Conservation (phyloP, 2,113 vertebrate species). For the Candoia aspera region DNA sequence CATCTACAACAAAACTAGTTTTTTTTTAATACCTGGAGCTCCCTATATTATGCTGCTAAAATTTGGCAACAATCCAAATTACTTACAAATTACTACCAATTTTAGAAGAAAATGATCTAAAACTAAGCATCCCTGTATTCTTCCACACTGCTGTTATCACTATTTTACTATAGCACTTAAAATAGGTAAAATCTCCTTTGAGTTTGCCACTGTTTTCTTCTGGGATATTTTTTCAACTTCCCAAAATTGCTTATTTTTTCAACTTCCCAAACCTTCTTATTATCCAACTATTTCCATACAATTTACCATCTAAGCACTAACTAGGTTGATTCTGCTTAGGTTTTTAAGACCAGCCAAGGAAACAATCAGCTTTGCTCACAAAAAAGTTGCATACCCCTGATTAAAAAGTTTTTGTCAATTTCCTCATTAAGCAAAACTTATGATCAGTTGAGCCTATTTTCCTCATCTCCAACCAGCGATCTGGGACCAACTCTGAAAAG, state of each 20-base stretch:
- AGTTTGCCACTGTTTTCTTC: background rate
- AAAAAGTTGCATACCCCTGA: background rate
- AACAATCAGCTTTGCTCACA: background rate
- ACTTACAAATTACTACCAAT: background rate
- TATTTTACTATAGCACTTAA: background rate
- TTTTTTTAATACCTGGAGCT: background rate
- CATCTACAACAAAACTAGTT: background rate
- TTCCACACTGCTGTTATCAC: background rate
- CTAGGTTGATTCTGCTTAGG: background rate
- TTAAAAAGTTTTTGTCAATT: background rate
- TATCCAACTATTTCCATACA: background rate
- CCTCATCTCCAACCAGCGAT: background rate
- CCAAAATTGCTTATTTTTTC: background rate
- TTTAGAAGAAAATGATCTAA: background rate
- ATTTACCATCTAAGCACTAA: background rate
- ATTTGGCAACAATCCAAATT: background rate
- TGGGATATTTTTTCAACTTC: background rate
- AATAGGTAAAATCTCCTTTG: background rate
- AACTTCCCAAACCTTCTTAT: background rate
- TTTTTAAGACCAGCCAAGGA: background rate
- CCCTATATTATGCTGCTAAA: background rate
- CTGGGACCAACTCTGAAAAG: background rate
- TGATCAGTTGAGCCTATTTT: background rate
- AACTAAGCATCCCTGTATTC: background rate
- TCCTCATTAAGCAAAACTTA: background rate